Evolutionary conservation across 2,797 vertebrate species (phyloP), one percentile per base, ranked within the genome.

Genomic region (Pseudochirops corinnae): DNA sequence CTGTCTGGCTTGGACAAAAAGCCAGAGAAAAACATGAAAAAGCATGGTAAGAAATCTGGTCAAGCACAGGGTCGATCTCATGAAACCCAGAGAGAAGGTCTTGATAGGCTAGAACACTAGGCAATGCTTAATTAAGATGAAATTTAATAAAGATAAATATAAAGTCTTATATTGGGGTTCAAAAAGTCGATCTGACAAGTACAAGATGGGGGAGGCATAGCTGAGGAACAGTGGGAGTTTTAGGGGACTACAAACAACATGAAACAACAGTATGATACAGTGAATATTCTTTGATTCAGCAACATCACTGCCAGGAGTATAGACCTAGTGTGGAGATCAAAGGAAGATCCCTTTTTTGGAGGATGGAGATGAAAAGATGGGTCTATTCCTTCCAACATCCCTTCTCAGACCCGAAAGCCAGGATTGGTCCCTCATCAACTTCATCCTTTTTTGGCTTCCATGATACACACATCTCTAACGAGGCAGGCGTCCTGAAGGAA

Each of bases 381-480:
- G 56, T 31, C 58, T 39, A 93, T 93, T 91, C 92, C 74, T 57
- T 92, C 60, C 56, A 94, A 95, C 74, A 16, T 91, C 53, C 50
- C 91, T 16, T 60, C 74, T 67, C 33, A 39, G 56, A 28, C 60
- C 74, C 91, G 39, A 57, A 56, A 58, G 56, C 0, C 52, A 56
- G 28, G 0, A 46, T n/a, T 31, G 52, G 50, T 91, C 52, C 16
- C 56, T 16, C 16, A 0, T 33, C 33, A 57, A 46, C 18, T 11
- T 82, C 67, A 55, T 16, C 46, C 33, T 74, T 74, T 18, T 39
- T 5, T n/a, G 21, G 16, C 5, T 39, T 74, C 62, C 9, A n/a
- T 14, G n/a, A 74, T 18, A 18, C 3, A 67, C 33, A 33, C 33
- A 16, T 67, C 62, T 67, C 14, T 67, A n/a, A n/a, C 31, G 1